Evolutionary conservation across 2,113 vertebrate genomes (phyloP).

Genomic region (Uria aalge): DNA sequence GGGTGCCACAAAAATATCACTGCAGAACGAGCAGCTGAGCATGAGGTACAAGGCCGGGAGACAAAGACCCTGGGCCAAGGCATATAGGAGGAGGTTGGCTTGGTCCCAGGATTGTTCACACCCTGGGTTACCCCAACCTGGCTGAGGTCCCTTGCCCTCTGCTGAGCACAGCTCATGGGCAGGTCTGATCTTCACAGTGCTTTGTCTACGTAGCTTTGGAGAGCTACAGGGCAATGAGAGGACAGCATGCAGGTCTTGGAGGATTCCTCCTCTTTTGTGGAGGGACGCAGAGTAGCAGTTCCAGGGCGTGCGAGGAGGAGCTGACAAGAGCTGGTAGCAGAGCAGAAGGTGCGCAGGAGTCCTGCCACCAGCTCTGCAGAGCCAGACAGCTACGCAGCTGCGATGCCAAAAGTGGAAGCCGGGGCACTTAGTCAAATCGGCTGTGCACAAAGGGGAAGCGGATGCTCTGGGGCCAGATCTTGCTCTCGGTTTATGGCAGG

Average conservation of each 20-base stretch:
- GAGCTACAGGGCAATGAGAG: background rate
- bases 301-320: background rate
- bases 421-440: background rate
- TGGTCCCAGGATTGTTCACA: background rate
- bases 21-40: background rate
- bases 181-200: background rate
- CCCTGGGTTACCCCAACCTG: background rate
- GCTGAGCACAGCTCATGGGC: no score
- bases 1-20: background rate
- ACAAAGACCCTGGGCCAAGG: background rate
- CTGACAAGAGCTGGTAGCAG: background rate
- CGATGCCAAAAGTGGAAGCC: background rate
- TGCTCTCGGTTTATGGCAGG: background rate
- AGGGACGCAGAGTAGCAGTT: background rate
- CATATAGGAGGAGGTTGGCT: background rate
- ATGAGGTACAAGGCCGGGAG: accelerated
- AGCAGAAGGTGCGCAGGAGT: background rate
- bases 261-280: background rate
- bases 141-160: background rate
- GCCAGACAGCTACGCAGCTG: background rate
- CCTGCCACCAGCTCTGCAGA: background rate
- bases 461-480: background rate
- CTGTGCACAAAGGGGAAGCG: background rate
- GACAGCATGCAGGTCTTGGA: background rate
- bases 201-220: background rate